Base-by-base conservation (phyloP, 2,888 invertebrate genomes). In the Omphaloscelis lunosa region DNA sequence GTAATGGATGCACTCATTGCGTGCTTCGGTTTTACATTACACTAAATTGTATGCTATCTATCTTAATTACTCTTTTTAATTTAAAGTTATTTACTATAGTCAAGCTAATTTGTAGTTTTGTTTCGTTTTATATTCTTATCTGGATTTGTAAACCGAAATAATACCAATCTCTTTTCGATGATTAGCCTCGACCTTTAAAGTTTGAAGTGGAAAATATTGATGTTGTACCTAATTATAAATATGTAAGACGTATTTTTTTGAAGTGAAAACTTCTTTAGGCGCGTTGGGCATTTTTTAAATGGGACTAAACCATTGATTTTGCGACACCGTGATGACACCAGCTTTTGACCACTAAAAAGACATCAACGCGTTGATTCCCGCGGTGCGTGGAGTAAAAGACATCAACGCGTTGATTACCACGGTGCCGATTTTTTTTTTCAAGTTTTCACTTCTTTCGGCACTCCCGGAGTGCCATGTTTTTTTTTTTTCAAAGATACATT, bases 1-100 rank as follows among this genome's bases (percentile, higher is more conserved):
- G 45, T 78, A 70, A 39, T 82, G n/a, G 7, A 48, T 69, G 74
- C 58, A 45, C 39, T 68, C 27, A 79, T 68, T 53, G 51, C 61
- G 17, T 67, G 20, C 9, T 63, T 51, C 1, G 67, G 34, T 63
- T 74, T 70, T 41, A 29, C 1, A 61, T 66, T 70, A 66, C 20
- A n/a, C 45, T 70, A 9, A 53, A n/a, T 34, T 59, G 12, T 70
- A n/a, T 45, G 51, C 34, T 45, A 70, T 66, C 0, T 45, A 17
- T 48, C 2, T 66, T 27, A 34, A 53, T 11, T 53, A 12, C 6
- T 17, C 7, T 29, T 41, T 29, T 27, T 29, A 6, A 34, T 75
- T 74, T 45, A 2, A 45, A 41, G 7, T 51, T 45, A 51, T 48
- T 61, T 29, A 29, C 23, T n/a, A 41, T 29, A n/a, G 23, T 45